A percentile compares a stretch with the other conserved stretches of the same genome.
Evolutionary conservation across 92 coral and sea anemone species (phyloP).

Genomic region (Parazoanthus darwini): DNA sequence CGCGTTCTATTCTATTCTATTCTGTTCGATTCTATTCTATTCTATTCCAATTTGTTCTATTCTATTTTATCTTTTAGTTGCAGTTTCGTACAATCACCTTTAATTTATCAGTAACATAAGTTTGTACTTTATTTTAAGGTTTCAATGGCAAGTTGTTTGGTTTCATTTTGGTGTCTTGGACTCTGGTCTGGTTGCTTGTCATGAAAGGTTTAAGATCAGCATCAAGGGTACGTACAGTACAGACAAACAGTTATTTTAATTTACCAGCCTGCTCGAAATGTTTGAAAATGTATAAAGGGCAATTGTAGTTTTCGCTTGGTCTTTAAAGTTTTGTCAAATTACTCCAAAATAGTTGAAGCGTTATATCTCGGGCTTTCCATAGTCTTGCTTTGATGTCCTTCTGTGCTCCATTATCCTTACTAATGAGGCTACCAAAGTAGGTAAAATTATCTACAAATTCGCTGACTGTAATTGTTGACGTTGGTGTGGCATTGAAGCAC

Average conservation of each 20-base stretch:
- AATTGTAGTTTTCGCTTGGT: not conserved
- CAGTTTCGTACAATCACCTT: not conserved
- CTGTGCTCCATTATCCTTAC: no score
- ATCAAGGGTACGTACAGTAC: conserved; percentile 58
- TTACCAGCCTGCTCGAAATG: not conserved
- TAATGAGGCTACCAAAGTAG: no score
- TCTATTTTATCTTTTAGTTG: not conserved
- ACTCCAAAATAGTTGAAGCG: not conserved
- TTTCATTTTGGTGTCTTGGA: conserved; percentile 78
- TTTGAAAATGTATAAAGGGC: not conserved
- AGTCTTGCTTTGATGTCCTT: no score
- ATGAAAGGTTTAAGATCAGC: conserved; percentile 79
- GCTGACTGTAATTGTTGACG: no score
- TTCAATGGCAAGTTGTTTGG: conserved; percentile 81
- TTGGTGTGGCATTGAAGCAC: no score
- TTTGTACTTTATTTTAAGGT: conserved; percentile 43
- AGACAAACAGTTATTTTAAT: not conserved
- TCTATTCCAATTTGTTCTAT: no score
- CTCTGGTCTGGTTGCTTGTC: conserved; percentile 69
- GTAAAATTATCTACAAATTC: no score
- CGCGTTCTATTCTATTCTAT: no score
- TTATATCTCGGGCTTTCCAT: not conserved
- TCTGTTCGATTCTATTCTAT: no score
- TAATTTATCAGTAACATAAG: not conserved
- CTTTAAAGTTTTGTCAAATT: not conserved